Base-by-base conservation (phyloP, 2,888 invertebrate genomes). In the Drosophila robusta region DNA sequence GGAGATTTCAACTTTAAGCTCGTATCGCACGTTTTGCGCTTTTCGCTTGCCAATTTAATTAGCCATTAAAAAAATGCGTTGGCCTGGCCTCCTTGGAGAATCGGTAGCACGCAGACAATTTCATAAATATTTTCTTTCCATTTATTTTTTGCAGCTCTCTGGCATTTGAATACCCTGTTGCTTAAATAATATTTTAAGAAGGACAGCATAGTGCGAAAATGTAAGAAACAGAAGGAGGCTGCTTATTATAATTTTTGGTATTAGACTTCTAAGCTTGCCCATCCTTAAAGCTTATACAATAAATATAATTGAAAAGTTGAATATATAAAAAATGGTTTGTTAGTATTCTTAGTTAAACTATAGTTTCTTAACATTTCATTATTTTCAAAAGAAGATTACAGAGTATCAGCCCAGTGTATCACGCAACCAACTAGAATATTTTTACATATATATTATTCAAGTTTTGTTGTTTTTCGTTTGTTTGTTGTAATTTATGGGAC, bases 41-140 rank as follows among this genome's bases (percentile, higher is more conserved):
- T 47, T 63, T 49, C 46, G 44, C 57, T 68, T 62, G 67, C 69
- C 87, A 88, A 83, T 88, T 83, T 86, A 83, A 88, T 83, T 83
- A 89, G 67, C 82, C 85, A 84, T 81, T 73, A 87, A 84, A 75
- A 68, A 54, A 68, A 44, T 46, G 50, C 45, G 46, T 50, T 29
- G 11, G 47, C 29, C 44, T 45, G 47, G 61, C 24, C 45, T 64
- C 46, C 60, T 36, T 50, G 49, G 62, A 63, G 67, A 70, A 62
- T 66, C 50, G 65, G 75, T 56, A 70, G 80, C 58, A 63, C 49
- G 54, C 67, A 68, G 66, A 76, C 56, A 77, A 74, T 78, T 72
- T 75, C 78, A 80, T 78, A 83, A 81, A 81, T 81, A 70, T 67
- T 64, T 39, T 68, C 58, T 65, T 56, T 34, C 47, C 24, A 38